Evolutionary conservation across 2,797 vertebrate genomes (phyloP).

Genomic region (Sternarchorhynchus goeldii): DNA sequence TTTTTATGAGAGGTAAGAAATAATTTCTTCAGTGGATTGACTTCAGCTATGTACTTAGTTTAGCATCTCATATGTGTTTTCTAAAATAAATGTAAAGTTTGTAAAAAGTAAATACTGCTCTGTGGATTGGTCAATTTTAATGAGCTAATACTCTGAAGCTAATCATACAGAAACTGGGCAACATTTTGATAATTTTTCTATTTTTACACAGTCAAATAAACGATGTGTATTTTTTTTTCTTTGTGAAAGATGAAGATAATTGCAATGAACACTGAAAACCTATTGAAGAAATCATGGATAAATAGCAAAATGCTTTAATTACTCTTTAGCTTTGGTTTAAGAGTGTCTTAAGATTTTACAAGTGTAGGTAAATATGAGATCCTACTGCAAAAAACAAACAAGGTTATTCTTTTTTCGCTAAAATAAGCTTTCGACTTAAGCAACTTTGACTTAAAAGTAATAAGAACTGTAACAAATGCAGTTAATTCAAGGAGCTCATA

Average conservation of each 20-base stretch:
- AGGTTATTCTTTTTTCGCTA: too few species aligned
- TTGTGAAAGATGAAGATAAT: too few species aligned
- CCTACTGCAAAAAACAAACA: neutral
- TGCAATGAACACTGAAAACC: too few species aligned
- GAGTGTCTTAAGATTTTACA: too few species aligned
- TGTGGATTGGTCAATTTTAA: neutral
- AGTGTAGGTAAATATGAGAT: neutral
- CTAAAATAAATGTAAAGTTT: slow-evolving; percentile 46
- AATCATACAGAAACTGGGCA: neutral
- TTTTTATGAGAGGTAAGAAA: neutral
- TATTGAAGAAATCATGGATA: too few species aligned
- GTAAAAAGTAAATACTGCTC: slow-evolving; percentile 4
- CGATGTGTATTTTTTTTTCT: neutral
- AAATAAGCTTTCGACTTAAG: too few species aligned
- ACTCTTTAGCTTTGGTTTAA: too few species aligned
- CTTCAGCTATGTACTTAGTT: slow-evolving; percentile 10
- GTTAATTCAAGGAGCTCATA: too few species aligned
- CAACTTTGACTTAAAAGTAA: too few species aligned
- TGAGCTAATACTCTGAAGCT: neutral
- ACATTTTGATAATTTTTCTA: neutral
- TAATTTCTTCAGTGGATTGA: slow-evolving; percentile 7
- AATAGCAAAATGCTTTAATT: too few species aligned
- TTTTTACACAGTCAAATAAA: neutral
- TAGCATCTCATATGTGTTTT: slow-evolving; percentile 29
- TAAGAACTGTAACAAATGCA: too few species aligned